These are phyloP conservation scores for Centruroides sculpturatus DNA, from an alignment of 1,140 invertebrate genomes.

Conservation along the genomic window DNA sequence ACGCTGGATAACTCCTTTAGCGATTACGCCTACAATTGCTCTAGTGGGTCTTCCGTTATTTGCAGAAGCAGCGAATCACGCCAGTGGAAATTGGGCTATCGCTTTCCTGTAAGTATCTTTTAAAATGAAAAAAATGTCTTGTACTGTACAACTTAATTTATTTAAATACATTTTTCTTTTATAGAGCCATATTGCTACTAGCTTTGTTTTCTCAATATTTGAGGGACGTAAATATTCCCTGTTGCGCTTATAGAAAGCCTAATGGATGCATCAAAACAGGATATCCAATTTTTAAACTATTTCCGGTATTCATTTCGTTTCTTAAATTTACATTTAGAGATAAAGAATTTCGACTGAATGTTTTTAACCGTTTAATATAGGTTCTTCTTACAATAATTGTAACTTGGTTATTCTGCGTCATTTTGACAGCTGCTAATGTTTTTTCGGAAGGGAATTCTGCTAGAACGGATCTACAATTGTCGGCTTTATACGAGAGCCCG, in stretches of 20 bases:
- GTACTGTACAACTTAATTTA: constrained; percentile 2
- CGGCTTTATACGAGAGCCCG: constrained; percentile 51
- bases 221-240: constrained; percentile 47
- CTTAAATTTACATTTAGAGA: no score
- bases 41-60: constrained; percentile 64
- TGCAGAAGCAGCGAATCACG: constrained; percentile 54
- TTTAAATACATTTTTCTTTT: constrained; percentile 23
- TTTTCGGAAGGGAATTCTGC: constrained; percentile 19
- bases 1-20: constrained; percentile 57
- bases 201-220: constrained; percentile 70
- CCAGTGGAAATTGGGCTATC: constrained; percentile 65
- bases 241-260: constrained; percentile 41
- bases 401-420: constrained; percentile 25
- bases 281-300: constrained; percentile 64
- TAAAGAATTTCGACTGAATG: no score
- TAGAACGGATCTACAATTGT: constrained; percentile 36
- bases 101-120: constrained; percentile 31
- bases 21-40: constrained; percentile 63
- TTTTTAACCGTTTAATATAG: constrained; percentile 13
- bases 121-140: not conserved
- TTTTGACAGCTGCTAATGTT: constrained; percentile 26
- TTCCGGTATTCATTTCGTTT: constrained; percentile 42
- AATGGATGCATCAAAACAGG: constrained; percentile 38
- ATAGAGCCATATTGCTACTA: constrained; percentile 60
- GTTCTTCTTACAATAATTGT: constrained; percentile 29